Evolutionary conservation across 2,888 invertebrate species (phyloP), one percentile per base, ranked within the genome.

Genomic region (Andrena bucephala): DNA sequence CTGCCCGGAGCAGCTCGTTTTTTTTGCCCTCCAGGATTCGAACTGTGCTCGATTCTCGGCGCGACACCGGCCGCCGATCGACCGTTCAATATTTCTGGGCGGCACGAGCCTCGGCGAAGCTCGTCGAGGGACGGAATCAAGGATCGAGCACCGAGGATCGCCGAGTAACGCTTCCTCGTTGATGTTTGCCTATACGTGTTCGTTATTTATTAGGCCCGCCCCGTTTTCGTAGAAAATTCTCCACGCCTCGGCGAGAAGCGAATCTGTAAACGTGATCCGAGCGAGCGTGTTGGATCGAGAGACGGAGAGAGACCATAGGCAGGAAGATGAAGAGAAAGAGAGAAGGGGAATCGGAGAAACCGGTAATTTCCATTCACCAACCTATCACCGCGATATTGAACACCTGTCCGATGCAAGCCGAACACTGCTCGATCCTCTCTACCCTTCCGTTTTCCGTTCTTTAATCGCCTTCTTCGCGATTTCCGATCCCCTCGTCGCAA

Each of bases 301-400:
- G 69, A 75, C 16, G 62, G 59, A 33, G 31, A 31, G 67, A 42
- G 68, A 75, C 65, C 20, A 31, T 52, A 52, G 68, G 75, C 62
- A 67, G 71, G 67, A 52, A 77, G 77, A 57, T 52, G 69, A 57
- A 59, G 67, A 77, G 74, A 76, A 80, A 69, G 78, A 84, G 76
- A 81, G 81, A 85, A 73, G 77, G 77, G 76, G 75, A 78, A 77
- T 85, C 63, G 76, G 79, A 83, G 86, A 89, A 90, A 89, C 88
- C 87, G 88, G 88, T 88, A 89, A 88, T 87, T 88, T 88, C 88
- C 89, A 87, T 90, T 90, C 88, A 87, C 87, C 84, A 77, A 81
- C 75, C 82, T 81, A 82, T 83, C 85, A 88, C 78, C 72, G 84
- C 81, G 76, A 86, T 76, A 78, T 83, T 69, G 85, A 87, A 90